Evolutionary conservation across 2,797 vertebrate species (phyloP).

Genomic region (Danio kyathit): DNA sequence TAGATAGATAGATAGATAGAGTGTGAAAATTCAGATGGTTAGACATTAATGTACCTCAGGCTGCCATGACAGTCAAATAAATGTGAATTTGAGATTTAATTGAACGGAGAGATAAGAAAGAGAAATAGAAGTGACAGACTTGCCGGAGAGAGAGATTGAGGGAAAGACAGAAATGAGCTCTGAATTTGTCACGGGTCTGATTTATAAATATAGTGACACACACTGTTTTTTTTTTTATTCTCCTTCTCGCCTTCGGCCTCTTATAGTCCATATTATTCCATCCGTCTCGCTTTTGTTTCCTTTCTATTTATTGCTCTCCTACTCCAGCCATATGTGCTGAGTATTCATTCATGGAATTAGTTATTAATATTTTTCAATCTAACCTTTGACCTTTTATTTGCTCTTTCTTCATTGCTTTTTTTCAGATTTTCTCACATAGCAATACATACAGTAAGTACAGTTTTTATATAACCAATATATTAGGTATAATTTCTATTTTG

Average conservation of each 20-base stretch:
- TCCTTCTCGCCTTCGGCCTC: neutral
- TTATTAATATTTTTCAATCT: neutral
- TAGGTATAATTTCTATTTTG: too few relatives aligned
- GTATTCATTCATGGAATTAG: conserved; percentile 17
- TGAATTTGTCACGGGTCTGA: conserved; percentile 21
- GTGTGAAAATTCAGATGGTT: conserved; percentile 61
- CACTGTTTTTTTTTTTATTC: conserved; percentile 22
- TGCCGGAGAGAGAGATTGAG: conserved; percentile 37
- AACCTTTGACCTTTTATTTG: conserved; percentile 21
- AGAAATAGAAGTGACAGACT: conserved; percentile 38
- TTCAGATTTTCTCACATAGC: neutral
- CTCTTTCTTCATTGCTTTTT: neutral
- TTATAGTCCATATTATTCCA: conserved; percentile 5
- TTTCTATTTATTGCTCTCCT: neutral
- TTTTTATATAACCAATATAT: too few relatives aligned
- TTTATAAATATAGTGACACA: conserved; percentile 23
- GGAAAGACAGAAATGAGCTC: conserved; percentile 25
- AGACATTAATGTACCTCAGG: conserved; percentile 49
- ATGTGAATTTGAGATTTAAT: conserved; percentile 67
- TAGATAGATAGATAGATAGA: conserved; percentile 53
- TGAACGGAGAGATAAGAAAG: conserved; percentile 49
- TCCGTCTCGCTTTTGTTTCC: neutral
- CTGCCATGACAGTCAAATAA: conserved; percentile 39
- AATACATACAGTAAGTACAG: neutral
- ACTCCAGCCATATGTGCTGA: neutral